A percentile compares a stretch with the other conserved stretches of the same genome.
Evolutionary conservation across 2,113 vertebrate genomes (phyloP).

Genomic region (Microtus ochrogaster): DNA sequence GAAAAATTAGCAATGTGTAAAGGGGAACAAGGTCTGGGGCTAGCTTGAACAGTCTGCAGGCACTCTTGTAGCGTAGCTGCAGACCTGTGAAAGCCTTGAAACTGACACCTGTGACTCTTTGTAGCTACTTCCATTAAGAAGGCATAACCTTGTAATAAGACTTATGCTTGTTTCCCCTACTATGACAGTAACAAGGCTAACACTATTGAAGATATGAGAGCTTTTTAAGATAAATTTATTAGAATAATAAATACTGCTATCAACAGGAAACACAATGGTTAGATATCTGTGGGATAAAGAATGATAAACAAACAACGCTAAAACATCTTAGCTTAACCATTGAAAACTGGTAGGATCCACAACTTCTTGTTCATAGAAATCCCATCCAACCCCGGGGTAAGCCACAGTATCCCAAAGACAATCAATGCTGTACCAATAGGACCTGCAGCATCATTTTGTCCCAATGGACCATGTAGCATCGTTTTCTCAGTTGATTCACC

Average conservation of each 20-base stretch:
- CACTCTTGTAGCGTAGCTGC: neutral
- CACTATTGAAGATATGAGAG: neutral
- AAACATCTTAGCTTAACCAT: neutral
- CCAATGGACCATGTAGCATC: neutral
- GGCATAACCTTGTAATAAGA: neutral
- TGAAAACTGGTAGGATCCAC: rapidly evolving
- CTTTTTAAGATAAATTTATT: neutral
- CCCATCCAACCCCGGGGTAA: neutral
- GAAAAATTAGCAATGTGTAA: neutral
- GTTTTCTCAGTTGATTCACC: neutral
- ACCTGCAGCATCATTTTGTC: neutral
- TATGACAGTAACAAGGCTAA: neutral
- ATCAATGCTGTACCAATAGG: neutral
- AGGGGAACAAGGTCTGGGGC: neutral
- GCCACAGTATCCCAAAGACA: neutral
- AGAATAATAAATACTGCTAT: neutral
- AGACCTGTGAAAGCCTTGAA: too few relatives aligned
- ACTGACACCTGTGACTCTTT: neutral
- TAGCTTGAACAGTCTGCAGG: too few relatives aligned
- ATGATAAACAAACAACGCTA: neutral
- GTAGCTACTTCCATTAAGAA: neutral
- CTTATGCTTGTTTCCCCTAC: neutral
- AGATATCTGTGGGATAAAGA: neutral
- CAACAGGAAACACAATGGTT: neutral
- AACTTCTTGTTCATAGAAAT: neutral